A percentile compares a stretch with the other conserved stretches of the same genome.
Evolutionary conservation across 2,113 vertebrate genomes (phyloP).

Genomic region (Peromyscus leucopus): DNA sequence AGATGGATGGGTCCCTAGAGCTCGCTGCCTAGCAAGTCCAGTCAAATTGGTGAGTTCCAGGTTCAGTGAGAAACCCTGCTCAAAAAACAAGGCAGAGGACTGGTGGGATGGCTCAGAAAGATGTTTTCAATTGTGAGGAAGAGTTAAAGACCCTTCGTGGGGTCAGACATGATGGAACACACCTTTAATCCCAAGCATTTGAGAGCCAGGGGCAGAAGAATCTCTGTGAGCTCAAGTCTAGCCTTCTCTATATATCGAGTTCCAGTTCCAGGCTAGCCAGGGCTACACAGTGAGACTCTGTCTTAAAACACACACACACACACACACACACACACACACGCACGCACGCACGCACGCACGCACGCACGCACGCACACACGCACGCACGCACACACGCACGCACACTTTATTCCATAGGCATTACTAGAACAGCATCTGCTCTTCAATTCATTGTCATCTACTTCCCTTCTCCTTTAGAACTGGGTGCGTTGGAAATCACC

Average conservation of each 20-base stretch:
- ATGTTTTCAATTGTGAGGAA: not conserved
- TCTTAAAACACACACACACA: not conserved
- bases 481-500: constrained; percentile 78
- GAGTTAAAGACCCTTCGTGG: not conserved
- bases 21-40: not conserved
- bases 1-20: not conserved
- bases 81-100: not conserved
- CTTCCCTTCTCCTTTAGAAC: constrained; percentile 72
- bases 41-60: not conserved
- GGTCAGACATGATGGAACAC: not conserved
- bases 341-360: not conserved
- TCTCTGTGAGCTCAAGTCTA: not conserved
- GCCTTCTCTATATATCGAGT: not conserved
- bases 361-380: too few relatives aligned
- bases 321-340: not conserved
- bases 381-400: not conserved
- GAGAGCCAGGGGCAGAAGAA: not conserved
- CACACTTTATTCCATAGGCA: not conserved
- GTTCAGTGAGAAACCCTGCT: not conserved
- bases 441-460: not conserved
- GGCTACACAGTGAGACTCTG: not conserved
- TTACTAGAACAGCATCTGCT: not conserved
- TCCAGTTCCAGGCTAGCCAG: not conserved
- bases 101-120: not conserved
- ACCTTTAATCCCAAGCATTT: not conserved